phyloP scores from a whole-genome alignment of 2,113 vertebrate species.

The Vanacampus margaritifer region DNA sequence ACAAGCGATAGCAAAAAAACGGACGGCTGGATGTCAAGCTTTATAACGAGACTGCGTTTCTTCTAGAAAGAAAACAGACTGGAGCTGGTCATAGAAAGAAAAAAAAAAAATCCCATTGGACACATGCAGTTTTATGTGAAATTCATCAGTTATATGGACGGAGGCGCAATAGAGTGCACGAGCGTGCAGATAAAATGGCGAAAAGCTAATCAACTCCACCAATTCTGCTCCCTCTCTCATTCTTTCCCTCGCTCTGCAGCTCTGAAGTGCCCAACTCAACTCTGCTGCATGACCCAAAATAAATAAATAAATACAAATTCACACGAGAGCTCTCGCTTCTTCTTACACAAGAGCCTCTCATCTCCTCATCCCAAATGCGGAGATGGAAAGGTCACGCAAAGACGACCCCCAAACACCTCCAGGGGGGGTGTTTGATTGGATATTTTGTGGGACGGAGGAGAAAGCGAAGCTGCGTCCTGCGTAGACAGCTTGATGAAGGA shows the following conservation, averaged over 20 bases:
- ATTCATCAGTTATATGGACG: background rate
- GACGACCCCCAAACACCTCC: constrained; percentile 33
- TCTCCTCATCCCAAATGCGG: constrained; percentile 20
- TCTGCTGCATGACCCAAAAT: constrained; percentile 48
- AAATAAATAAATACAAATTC: too few species aligned
- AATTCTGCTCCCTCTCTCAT: constrained; percentile 1
- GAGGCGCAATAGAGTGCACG: background rate
- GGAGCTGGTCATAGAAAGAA: background rate
- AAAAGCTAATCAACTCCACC: background rate
- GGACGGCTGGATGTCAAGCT: background rate
- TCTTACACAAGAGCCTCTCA: constrained; percentile 42
- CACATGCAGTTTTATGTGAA: background rate
- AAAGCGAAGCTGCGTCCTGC: constrained; percentile 32
- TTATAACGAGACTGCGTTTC: background rate
- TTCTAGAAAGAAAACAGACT: background rate
- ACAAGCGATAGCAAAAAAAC: background rate
- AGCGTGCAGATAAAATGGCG: background rate
- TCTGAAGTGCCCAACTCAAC: constrained; percentile 38
- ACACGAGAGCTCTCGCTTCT: constrained; percentile 22
- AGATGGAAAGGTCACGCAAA: constrained; percentile 43
- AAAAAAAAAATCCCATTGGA: background rate
- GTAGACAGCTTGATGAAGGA: constrained; percentile 55
- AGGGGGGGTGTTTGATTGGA: constrained; percentile 41
- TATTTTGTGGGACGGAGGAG: constrained; percentile 36
- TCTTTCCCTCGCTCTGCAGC: constrained; percentile 25